Evolutionary conservation across 2,797 vertebrate species (phyloP), one percentile per base, ranked within the genome.

Genomic region (Discoglossus pictus): DNA sequence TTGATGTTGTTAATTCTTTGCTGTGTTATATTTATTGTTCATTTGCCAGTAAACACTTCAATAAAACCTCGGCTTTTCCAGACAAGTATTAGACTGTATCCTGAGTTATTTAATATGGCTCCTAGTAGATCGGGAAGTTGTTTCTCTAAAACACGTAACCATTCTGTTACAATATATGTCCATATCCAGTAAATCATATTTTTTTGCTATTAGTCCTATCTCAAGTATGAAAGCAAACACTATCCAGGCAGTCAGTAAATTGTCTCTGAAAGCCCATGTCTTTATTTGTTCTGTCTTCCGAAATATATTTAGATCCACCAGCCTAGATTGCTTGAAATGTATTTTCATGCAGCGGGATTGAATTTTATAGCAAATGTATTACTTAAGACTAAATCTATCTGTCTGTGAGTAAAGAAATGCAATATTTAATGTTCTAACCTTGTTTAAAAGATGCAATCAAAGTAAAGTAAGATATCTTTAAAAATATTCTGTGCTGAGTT

Each of bases 221-320:
- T 75, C 38, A 78, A 81, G 73, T 62, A 70, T 43, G 56, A 59
- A 47, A 79, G 75, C 78, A 86, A 83, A 75, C 58, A 77, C 74
- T 79, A 77, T 62, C 76, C 76, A 82, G 80, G 69, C 61, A 80
- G 58, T 73, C 73, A 63, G 70, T 78, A 82, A 81, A 83, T 79
- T 78, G 73, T 83, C 72, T 66, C 11, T 79, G 79, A 76, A 80
- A 72, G 58, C 16, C 70, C 79, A 21, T 68, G 51, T 79, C 77
- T 81, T 43, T 82, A 80, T 83, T 86, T 86, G 78, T 79, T 82
- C 77, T 78, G 64, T 66, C 68, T 83, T 82, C 71, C 53, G 65
- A 79, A 83, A 83, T 65, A 81, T 75, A 80, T 84, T 86, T 84
- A 77, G 47, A 54, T 66, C 46, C 71, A 63, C 77, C n/a, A 11